These are phyloP conservation scores for Fragariocoptes setiger DNA, from an alignment of 1,140 invertebrate genomes.

Conservation along the genomic window DNA sequence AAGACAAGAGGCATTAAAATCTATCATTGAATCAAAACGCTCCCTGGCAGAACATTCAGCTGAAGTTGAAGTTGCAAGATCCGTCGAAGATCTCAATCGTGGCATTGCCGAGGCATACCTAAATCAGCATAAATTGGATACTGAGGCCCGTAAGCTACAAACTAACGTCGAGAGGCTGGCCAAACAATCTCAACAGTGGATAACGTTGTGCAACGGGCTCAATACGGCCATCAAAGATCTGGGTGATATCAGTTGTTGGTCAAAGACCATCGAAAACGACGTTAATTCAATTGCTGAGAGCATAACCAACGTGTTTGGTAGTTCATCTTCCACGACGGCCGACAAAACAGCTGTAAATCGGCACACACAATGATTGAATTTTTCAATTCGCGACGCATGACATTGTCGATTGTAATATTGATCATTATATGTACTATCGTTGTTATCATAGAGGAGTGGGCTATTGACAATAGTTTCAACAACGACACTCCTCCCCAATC, in stretches of 20 bases:
- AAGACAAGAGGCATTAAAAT: constrained; percentile 58
- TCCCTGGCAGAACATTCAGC: constrained; percentile 84
- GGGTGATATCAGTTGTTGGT: constrained; percentile 96
- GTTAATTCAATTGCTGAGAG: background rate
- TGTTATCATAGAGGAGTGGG: no score
- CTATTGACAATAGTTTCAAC: no score
- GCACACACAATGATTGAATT: no score
- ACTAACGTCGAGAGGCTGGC: constrained; percentile 70
- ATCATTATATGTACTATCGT: no score
- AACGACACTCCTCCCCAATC: no score
- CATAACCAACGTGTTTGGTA: no score
- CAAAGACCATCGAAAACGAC: constrained; percentile 75
- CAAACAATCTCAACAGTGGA: constrained; percentile 83
- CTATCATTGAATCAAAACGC: constrained; percentile 64
- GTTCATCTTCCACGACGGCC: no score
- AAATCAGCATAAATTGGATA: constrained; percentile 84
- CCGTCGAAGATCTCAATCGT: constrained; percentile 17
- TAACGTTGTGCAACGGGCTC: constrained; percentile 69
- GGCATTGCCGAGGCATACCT: constrained; percentile 81
- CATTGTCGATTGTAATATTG: no score
- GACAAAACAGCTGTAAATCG: no score
- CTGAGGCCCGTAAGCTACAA: constrained; percentile 84
- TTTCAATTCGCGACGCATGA: no score
- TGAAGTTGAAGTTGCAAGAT: constrained; percentile 38
- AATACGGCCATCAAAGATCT: constrained; percentile 86